Evolutionary conservation across 2,113 vertebrate species (phyloP).

Genomic region (Crypturellus undulatus): DNA sequence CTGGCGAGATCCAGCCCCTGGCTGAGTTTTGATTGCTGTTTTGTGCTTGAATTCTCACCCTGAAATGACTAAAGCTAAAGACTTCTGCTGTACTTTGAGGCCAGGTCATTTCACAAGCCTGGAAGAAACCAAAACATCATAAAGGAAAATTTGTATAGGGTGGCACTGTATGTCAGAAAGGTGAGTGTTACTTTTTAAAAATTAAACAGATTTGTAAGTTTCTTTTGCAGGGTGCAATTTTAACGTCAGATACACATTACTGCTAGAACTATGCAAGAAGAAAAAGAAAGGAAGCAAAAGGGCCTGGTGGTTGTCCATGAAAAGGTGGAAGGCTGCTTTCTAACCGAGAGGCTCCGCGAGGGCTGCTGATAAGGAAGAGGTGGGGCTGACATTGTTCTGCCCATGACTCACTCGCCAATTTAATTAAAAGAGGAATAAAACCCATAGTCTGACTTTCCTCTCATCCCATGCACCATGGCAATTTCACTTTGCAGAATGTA

Average conservation of each 20-base stretch:
- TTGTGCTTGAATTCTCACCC: not conserved
- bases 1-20: not conserved
- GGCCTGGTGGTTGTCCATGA: not conserved
- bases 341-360: not conserved
- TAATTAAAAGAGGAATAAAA: constrained; percentile 10
- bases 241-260: not conserved
- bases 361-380: constrained; percentile 20
- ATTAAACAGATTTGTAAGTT: not conserved
- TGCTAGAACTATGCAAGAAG: not conserved
- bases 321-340: not conserved
- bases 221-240: not conserved
- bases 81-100: not conserved
- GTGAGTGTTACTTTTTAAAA: not conserved
- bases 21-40: not conserved
- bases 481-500: not conserved
- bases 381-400: not conserved
- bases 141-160: not conserved
- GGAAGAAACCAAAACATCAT: not conserved
- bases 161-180: not conserved
- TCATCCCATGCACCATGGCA: not conserved
- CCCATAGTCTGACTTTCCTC: not conserved
- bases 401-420: not conserved
- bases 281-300: not conserved
- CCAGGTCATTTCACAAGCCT: not conserved
- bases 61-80: not conserved